Evolutionary conservation across 2,888 invertebrate species (phyloP), one percentile per base, ranked within the genome.

Genomic region (Elysia crispata): DNA sequence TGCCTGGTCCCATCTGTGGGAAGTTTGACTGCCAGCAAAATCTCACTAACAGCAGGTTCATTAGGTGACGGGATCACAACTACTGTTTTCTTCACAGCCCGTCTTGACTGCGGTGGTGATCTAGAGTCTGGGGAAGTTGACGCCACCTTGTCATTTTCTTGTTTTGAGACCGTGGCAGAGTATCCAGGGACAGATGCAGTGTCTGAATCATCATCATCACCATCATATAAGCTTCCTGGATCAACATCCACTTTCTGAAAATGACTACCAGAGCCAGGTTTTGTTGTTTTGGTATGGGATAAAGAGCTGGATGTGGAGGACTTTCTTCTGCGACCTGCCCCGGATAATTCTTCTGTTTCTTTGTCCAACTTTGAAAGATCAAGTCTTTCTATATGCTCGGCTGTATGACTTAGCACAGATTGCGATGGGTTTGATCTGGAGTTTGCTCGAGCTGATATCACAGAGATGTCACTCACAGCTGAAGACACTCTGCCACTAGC

Each of bases 1-100:
- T 83, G 83, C 20, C 83, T 73, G 15, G 81, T 79, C 0, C 83
- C 81, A 70, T 81, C 77, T 23, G 81, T 80, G 23, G 83, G 83
- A 6, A 83, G 76, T 50, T 83, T 83, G 30, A 83, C 75, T 1
- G 81, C 83, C 20, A 83, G 50, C 13, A 83, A 70, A 18, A 83
- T 62, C 49, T 79, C 72, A 60, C 50, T 49, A 28, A 73, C 18
- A 25, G 73, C 23, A 20, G 72, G 66, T n/a, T 69, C 66, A 57
- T 81, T 73, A 18, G 69, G 74, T 49, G 70, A 76, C 8, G 80
- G 80, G 57, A 80, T 80, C 8, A 80, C 54, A 41, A 41, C 41
- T 6, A 41, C 41, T 41, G 41, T 41, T 41, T 41, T 41, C 41
- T 41, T 60, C n/a, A 80, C 80, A 5, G 76, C 76, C 18, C 70